phyloP scores from a whole-genome alignment of 2,797 vertebrate species.

The Macroramphosus scolopax region DNA sequence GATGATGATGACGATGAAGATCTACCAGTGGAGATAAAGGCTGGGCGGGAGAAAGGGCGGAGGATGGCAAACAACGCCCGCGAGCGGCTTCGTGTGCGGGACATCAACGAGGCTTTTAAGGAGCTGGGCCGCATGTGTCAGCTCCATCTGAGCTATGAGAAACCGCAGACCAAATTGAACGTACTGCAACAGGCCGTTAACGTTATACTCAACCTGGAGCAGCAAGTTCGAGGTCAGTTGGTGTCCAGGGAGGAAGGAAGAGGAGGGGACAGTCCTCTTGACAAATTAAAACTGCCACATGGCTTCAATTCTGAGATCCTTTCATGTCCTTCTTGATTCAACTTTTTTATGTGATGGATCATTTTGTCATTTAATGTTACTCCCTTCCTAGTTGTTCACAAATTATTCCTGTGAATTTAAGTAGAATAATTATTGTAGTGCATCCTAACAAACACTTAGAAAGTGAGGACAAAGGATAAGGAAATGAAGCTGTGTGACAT shows the following conservation, averaged over 20 bases:
- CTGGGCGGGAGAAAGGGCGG: slow-evolving; percentile 96
- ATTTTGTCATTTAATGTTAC: no score
- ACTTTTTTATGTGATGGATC: neutral
- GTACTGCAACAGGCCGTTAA: slow-evolving; percentile 98
- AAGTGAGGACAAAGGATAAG: slow-evolving; percentile 11
- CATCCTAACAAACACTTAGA: no score
- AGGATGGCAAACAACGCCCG: slow-evolving; percentile 96
- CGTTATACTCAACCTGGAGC: slow-evolving; percentile 98
- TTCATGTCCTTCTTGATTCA: slow-evolving; percentile 9
- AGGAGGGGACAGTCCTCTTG: slow-evolving; percentile 59
- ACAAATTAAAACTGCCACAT: slow-evolving; percentile 47
- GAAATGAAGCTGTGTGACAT: slow-evolving; percentile 63
- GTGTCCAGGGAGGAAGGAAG: slow-evolving; percentile 71
- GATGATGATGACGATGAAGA: slow-evolving; percentile 84
- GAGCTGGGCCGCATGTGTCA: slow-evolving; percentile 99
- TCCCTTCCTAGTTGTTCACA: no score
- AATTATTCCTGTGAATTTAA: no score
- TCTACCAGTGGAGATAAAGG: slow-evolving; percentile 97
- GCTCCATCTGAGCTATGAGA: slow-evolving; percentile 96
- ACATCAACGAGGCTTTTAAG: slow-evolving; percentile 99
- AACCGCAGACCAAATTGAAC: slow-evolving; percentile 99
- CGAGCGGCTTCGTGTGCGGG: slow-evolving; percentile 93
- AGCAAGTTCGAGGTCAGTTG: slow-evolving; percentile 99
- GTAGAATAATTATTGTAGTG: no score
- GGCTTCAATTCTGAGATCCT: slow-evolving; percentile 48